Conservation (phyloP, 1,140 invertebrate genomes). For the Zaprionus gabonicus region DNA sequence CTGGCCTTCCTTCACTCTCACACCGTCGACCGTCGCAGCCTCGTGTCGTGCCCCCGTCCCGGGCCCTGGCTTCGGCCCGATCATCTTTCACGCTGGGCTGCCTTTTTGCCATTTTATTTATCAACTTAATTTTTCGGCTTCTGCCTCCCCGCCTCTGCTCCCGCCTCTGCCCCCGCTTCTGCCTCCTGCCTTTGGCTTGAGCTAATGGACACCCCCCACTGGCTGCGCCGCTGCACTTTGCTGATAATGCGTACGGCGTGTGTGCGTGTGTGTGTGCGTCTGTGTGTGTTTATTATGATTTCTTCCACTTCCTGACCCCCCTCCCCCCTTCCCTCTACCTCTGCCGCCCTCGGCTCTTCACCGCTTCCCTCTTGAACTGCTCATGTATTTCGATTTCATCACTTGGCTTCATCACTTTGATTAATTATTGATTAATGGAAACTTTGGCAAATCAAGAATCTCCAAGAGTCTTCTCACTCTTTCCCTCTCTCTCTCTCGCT, state of each 20-base stretch:
- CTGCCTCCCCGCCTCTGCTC: constrained; percentile 1
- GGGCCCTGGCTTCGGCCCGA: constrained; percentile 3
- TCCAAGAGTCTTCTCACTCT: not conserved
- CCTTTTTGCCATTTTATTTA: constrained; percentile 70
- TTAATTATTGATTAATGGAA: constrained; percentile 8
- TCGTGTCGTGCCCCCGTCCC: not conserved
- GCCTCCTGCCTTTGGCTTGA: not conserved
- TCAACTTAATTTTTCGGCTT: constrained; percentile 78
- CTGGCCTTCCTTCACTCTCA: not conserved
- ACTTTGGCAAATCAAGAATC: constrained; percentile 3
- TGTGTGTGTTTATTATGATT: constrained; percentile 73
- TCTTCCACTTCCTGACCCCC: constrained; percentile 26
- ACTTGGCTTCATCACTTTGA: not conserved
- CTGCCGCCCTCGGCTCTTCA: not conserved
- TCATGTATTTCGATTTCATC: not conserved
- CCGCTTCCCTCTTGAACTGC: too few species aligned
- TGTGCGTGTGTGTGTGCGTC: constrained; percentile 50
- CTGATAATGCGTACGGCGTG: constrained; percentile 73
- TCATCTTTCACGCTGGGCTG: constrained; percentile 72
- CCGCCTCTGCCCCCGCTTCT: not conserved
- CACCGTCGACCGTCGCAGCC: not conserved
- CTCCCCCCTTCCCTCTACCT: not conserved
- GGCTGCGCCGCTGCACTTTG: constrained; percentile 64
- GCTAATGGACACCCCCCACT: constrained; percentile 63
- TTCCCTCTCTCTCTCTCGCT: not conserved